These are phyloP conservation scores for Lasioglossum lativentre DNA, from an alignment of 2,888 invertebrate genomes.

Conservation along the genomic window DNA sequence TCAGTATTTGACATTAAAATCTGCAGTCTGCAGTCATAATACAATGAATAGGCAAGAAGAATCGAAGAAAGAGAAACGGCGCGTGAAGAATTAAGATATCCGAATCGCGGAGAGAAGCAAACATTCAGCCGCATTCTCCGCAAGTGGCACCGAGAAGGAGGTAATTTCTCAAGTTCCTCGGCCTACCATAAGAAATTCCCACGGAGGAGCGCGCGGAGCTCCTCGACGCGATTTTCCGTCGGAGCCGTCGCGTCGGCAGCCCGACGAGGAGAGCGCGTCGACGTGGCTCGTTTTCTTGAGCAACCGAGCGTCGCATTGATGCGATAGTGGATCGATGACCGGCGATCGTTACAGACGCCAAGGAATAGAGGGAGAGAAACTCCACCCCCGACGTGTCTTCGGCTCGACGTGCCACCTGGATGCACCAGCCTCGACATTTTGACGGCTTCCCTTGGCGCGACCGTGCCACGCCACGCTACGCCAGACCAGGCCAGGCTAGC, in stretches of 20 bases:
- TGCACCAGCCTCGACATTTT: constrained; percentile 71
- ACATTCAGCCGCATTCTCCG: neutral
- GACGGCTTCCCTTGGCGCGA: constrained; percentile 74
- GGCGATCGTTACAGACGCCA: constrained; percentile 63
- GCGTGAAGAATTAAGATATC: neutral
- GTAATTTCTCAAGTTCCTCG: constrained; percentile 1
- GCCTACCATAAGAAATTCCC: constrained; percentile 10
- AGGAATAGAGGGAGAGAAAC: constrained; percentile 11
- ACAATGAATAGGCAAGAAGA: neutral
- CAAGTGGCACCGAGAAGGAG: constrained; percentile 1
- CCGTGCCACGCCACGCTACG: constrained; percentile 18
- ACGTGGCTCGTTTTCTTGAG: constrained; percentile 50
- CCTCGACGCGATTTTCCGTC: constrained; percentile 4
- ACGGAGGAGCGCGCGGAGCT: neutral
- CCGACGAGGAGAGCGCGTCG: constrained; percentile 20
- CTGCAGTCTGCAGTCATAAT: neutral
- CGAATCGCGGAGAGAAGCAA: neutral
- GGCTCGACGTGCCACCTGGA: constrained; percentile 61
- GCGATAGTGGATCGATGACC: constrained; percentile 70
- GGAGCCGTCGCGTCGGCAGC: neutral
- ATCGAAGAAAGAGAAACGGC: neutral
- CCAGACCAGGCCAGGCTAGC: constrained; percentile 8
- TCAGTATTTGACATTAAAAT: neutral
- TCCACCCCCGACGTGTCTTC: constrained; percentile 55
- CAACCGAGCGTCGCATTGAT: constrained; percentile 57